A percentile compares a stretch with the other conserved stretches of the same genome.
Conservation (phyloP, 1,140 invertebrate genomes). For the Penaeus chinensis region DNA sequence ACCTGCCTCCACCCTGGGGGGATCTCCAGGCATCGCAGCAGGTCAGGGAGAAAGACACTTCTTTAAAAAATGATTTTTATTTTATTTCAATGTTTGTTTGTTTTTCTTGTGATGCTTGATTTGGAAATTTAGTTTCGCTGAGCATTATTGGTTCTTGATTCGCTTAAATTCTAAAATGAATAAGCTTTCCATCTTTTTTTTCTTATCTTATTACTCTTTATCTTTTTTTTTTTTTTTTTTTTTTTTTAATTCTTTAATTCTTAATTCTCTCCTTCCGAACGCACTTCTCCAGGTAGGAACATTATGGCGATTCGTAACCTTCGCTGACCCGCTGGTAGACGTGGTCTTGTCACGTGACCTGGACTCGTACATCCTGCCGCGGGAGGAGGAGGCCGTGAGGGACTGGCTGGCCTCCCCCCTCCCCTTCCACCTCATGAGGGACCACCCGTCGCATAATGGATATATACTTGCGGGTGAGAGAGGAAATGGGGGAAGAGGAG, state of each 20-base stretch:
- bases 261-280: too few relatives aligned
- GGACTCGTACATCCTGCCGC: conserved; percentile 54
- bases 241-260: too few relatives aligned
- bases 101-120: too few relatives aligned
- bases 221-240: too few relatives aligned
- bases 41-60: background rate
- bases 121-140: too few relatives aligned
- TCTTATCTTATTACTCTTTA: too few relatives aligned
- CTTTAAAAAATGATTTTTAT: background rate
- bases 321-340: conserved; percentile 65
- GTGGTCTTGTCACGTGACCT: conserved; percentile 65
- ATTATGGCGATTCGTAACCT: conserved; percentile 64
- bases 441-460: conserved; percentile 34
- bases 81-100: background rate
- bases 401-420: conserved; percentile 59
- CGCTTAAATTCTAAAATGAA: too few relatives aligned
- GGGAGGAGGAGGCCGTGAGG: conserved; percentile 64
- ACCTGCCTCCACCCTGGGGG: background rate
- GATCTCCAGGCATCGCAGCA: background rate
- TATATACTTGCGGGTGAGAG: background rate
- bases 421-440: conserved; percentile 64
- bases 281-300: conserved; percentile 2
- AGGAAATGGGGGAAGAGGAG: background rate
- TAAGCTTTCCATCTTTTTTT: too few relatives aligned
- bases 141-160: too few relatives aligned